Evolutionary conservation across 1,140 invertebrate genomes (phyloP).

Genomic region (Rhopalosiphum padi): DNA sequence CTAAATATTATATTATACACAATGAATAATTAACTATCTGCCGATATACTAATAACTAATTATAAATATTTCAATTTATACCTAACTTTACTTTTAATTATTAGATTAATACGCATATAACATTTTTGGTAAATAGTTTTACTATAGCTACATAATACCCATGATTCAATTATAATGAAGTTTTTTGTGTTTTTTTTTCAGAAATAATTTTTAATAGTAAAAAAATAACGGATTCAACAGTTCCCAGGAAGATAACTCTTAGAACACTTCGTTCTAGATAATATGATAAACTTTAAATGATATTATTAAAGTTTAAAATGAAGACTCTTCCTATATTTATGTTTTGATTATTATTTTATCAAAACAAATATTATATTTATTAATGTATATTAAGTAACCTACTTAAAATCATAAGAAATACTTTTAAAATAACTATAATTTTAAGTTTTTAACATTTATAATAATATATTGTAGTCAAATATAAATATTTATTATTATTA

Average conservation of each 20-base stretch:
- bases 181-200: background rate
- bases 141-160: background rate
- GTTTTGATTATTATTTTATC: background rate
- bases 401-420: background rate
- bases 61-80: too few species aligned
- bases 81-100: too few species aligned
- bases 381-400: background rate
- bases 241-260: background rate
- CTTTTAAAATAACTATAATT: background rate
- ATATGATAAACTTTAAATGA: background rate
- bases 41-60: too few species aligned
- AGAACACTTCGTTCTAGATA: background rate
- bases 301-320: background rate
- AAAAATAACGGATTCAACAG: background rate
- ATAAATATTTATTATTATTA: background rate
- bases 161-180: background rate
- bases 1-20: too few species aligned
- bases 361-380: background rate
- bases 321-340: background rate
- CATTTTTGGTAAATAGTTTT: background rate
- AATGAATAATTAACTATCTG: too few species aligned
- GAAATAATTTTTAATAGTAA: constrained; percentile 17
- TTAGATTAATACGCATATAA: background rate
- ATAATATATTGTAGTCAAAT: background rate
- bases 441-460: background rate